These are phyloP conservation scores for Pterobdella sp. DNA, from an alignment of 2,888 invertebrate genomes.

Conservation along the genomic window DNA sequence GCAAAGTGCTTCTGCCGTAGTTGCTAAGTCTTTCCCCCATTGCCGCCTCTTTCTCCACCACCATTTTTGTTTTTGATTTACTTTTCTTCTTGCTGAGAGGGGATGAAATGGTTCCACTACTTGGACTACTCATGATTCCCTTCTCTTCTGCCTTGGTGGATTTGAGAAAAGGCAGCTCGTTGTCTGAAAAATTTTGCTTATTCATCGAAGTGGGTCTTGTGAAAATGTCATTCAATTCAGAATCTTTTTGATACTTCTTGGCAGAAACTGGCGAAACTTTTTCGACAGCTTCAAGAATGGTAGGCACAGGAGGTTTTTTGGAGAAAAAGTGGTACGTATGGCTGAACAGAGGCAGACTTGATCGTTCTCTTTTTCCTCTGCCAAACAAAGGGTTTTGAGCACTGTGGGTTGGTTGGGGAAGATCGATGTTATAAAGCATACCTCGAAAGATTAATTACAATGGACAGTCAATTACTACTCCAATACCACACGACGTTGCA, in stretches of 20 bases:
- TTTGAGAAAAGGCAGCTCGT: neutral
- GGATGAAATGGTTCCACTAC: slow-evolving; percentile 2
- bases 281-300: neutral
- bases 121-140: neutral
- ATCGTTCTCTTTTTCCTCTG: neutral
- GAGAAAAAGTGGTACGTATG: neutral
- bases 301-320: neutral
- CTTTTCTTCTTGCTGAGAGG: neutral
- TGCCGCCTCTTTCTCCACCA: slow-evolving; percentile 19
- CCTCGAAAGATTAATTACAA: too few relatives aligned
- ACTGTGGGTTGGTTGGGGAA: too few relatives aligned
- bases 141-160: neutral
- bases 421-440: too few relatives aligned
- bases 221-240: neutral
- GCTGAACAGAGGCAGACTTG: neutral
- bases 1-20: slow-evolving; percentile 18
- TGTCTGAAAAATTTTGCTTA: too few relatives aligned
- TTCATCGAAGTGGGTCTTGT: neutral
- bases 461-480: too few relatives aligned
- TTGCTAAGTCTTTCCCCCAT: slow-evolving; percentile 26
- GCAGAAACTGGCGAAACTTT: neutral
- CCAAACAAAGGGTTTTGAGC: too few relatives aligned
- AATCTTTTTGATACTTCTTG: neutral
- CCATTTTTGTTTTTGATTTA: slow-evolving; percentile 15
- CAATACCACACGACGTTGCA: too few relatives aligned